Base-by-base conservation (phyloP, 92 coral and sea anemone species). In the Zoanthus sansibaricus region DNA sequence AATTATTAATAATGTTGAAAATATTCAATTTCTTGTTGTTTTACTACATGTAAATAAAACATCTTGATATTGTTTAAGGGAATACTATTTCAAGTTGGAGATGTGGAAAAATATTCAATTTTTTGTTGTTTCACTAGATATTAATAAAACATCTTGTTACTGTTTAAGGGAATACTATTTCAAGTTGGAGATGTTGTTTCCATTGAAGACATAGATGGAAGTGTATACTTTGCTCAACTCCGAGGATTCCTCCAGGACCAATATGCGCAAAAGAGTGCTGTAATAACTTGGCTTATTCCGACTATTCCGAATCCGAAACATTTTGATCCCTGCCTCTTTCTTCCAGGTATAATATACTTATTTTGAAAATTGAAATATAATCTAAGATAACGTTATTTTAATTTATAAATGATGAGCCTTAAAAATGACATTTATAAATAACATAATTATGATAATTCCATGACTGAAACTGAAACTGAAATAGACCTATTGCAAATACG, bases 131-230 rank as follows among this genome's bases (percentile, higher is more conserved):
- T 7, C 14, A 6, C 15, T 54, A 33, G 32, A 37, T 25, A n/a
- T 56, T 17, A 15, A 61, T 17, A 1, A 16, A 9, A 33, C 6
- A 12, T 87, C 15, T 13, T 48, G 66, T 16, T 42, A 44, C 70
- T 18, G 7, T 5, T 16, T 16, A 67, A 97, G 99, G 94, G 93
- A 62, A 89, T 97, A 42, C 89, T 97, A 52, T 97, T 95, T 88
- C 99, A 97, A 91, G 94, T 93, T 82, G 99, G 99, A 14, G 99
- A 97, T 82, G 91, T 97, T 15, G 98, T 97, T 15, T 97, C 99
- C 10, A 89, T 97, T 70, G 98, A 97, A 76, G 99, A 97, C 76
- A 87, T 95, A 70, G 98, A 95, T 52, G 99, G 97, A 45, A 87
- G 88, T 68, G 54, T 93, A 58, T 97, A 92, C 86, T 97, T 84